Evolutionary conservation across 1,140 invertebrate species (phyloP), one percentile per base, ranked within the genome.

Genomic region (Gryllus bimaculatus): DNA sequence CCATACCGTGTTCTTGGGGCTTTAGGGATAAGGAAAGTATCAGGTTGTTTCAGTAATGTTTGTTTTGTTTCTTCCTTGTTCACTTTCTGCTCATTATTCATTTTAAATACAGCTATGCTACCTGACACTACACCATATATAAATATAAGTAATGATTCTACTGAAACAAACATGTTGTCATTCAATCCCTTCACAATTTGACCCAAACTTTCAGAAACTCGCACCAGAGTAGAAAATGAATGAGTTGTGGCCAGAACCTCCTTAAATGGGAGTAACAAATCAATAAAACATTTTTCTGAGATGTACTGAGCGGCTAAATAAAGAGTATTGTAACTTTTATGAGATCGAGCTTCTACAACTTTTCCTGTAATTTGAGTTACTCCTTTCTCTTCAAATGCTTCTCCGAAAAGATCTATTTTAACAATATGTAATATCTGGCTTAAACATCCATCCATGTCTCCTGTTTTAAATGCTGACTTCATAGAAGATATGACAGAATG

Each of bases 321-420:
- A 76, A 96, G 91, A 0, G 95, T 95, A 20, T 96, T 91, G 81
- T 92, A 97, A 83, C 95, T 96, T 85, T 96, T 98, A n/a, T 92
- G 92, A 39, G 91, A 90, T 83, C 92, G 93, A 0, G 94, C 93
- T 88, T 95, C 94, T 0, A 91, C 90, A 8, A 91, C 89, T 85
- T 96, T 96, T 21, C 89, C 90, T 8, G 91, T 90, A 49, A 98
- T 93, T 82, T 94, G 93, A 1, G 90, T 89, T 0, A 98, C 90
- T 86, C 97, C 94, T 86, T 98, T 98, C 85, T 98, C 97, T 85
- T 98, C 96, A 0, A 93, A 91, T 2, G 93, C 88, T 73, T 91
- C 88, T 0, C 96, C 96, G 86, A 98, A 98, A 15, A 98, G 86
- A 87, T 98, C 97, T 80, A 94, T 90, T 76, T 92, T 91, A 80